phyloP scores from a whole-genome alignment of 1,140 invertebrate genomes.

The Choristoneura fumiferana region DNA sequence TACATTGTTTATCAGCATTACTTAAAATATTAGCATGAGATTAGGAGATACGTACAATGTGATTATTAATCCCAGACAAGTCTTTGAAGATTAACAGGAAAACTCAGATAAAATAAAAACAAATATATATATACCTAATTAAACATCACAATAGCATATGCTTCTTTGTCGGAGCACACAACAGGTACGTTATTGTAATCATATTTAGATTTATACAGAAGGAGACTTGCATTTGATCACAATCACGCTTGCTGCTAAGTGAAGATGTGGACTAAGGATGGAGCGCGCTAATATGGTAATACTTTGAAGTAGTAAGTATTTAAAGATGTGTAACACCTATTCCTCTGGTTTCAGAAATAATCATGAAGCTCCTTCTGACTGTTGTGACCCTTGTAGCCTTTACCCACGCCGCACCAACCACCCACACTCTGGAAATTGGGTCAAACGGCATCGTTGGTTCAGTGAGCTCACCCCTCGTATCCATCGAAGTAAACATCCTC shows the following conservation, averaged over 20 bases:
- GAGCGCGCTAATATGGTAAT: too few relatives aligned
- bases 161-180: constrained; percentile 8
- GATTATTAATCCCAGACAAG: constrained; percentile 7
- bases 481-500: constrained; percentile 5
- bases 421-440: not conserved
- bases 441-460: not conserved
- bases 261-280: too few relatives aligned
- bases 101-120: not conserved
- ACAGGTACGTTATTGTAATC: not conserved
- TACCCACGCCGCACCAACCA: not conserved
- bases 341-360: constrained; percentile 1
- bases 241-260: too few relatives aligned
- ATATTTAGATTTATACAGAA: not conserved
- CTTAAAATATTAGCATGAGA: too few relatives aligned
- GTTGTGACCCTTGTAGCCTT: constrained; percentile 2
- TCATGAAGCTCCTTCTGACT: constrained; percentile 16
- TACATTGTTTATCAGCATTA: too few relatives aligned
- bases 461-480: not conserved
- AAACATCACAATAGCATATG: not conserved
- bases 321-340: too few relatives aligned
- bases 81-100: not conserved
- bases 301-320: too few relatives aligned
- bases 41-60: too few relatives aligned
- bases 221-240: too few relatives aligned
- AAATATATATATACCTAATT: not conserved